Conservation (phyloP, 2,888 invertebrate species). For the Amiota communis region DNA sequence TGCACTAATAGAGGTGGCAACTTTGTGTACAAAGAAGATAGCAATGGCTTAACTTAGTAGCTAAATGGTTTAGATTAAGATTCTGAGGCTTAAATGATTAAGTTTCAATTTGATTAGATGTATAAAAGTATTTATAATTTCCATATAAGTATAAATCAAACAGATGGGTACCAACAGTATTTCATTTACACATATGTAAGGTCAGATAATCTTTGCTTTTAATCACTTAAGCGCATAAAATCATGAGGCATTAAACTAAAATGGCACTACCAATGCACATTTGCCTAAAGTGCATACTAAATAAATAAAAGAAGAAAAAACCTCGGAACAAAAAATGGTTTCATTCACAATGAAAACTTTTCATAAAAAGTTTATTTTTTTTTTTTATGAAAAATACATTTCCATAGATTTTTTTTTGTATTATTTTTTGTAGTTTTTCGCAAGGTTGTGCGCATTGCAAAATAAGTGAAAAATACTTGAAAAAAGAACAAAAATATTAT, state of each 20-base stretch:
- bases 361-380: not conserved
- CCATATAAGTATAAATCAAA: no score
- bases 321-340: not conserved
- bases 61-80: no score
- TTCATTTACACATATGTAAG: not conserved
- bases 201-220: constrained; percentile 9
- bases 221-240: constrained; percentile 19
- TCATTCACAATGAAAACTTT: not conserved
- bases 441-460: not conserved
- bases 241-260: constrained; percentile 4
- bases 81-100: no score
- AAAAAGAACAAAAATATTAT: not conserved
- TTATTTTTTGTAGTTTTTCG: not conserved
- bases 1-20: not conserved
- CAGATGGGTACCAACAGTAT: not conserved
- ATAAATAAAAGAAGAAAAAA: not conserved
- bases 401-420: not conserved
- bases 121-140: no score
- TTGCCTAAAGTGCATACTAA: not conserved
- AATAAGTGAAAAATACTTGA: constrained; percentile 5
- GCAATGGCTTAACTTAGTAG: no score
- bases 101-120: no score
- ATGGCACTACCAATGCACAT: not conserved
- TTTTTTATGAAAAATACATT: not conserved
- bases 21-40: not conserved